phyloP scores from a whole-genome alignment of 2,113 vertebrate genomes.

The Nesogale talazaci region DNA sequence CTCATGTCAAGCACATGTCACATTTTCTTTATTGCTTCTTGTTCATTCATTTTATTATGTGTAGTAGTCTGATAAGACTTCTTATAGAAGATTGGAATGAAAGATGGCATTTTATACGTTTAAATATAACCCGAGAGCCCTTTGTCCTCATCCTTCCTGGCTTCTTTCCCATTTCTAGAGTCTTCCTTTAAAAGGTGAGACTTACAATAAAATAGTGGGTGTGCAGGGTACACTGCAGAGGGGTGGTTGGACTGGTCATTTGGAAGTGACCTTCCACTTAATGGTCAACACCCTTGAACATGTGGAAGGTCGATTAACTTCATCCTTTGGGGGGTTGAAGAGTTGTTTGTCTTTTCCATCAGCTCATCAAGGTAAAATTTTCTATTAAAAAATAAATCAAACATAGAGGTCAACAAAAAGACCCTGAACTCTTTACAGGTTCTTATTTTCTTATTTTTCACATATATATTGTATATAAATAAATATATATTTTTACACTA shows the following conservation, averaged over 20 bases:
- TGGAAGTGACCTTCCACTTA: conserved; percentile 45
- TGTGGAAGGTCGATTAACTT: conserved; percentile 55
- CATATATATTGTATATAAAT: too few relatives aligned
- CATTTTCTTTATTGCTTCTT: conserved; percentile 70
- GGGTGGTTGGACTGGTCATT: conserved; percentile 24
- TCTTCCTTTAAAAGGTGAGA: conserved; percentile 51
- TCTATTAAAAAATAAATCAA: conserved; percentile 49
- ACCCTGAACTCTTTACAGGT: too few relatives aligned
- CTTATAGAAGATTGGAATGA: conserved; percentile 53
- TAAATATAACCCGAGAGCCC: conserved; percentile 33
- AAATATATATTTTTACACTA: too few relatives aligned
- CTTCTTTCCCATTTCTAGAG: background rate
- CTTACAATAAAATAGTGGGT: conserved; percentile 55
- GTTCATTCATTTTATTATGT: conserved; percentile 71
- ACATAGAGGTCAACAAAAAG: too few relatives aligned
- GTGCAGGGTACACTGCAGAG: conserved; percentile 31
- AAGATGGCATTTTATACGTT: conserved; percentile 61
- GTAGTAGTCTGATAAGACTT: conserved; percentile 36
- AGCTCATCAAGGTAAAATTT: background rate
- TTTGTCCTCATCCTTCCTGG: background rate
- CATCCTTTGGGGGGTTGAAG: conserved; percentile 29
- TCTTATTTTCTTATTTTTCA: too few relatives aligned
- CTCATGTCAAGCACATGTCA: conserved; percentile 45
- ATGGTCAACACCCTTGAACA: conserved; percentile 45
- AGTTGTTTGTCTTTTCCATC: background rate